Evolutionary conservation across 2,113 vertebrate species (phyloP).

Genomic region (Pseudorectes ferrugineus): DNA sequence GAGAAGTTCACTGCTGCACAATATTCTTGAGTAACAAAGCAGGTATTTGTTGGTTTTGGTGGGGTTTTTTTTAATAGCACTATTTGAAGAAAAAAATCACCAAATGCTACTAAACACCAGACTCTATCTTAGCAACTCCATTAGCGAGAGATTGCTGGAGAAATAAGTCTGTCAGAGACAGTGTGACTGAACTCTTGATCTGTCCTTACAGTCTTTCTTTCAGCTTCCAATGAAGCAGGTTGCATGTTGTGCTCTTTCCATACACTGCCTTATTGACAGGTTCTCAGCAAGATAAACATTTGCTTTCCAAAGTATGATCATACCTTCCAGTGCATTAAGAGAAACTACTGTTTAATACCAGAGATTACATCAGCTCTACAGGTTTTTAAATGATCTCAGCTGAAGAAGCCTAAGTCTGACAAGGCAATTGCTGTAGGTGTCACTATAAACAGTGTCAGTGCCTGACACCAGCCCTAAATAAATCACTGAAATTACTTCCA

Average conservation of each 20-base stretch:
- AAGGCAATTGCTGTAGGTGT: not conserved
- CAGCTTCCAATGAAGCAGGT: not conserved
- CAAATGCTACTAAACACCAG: not conserved
- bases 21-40: not conserved
- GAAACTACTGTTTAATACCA: not conserved
- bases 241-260: not conserved
- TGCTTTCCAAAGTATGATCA: not conserved
- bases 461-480: not conserved
- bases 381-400: not conserved
- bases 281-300: not conserved
- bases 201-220: not conserved
- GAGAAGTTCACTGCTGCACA: not conserved
- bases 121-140: not conserved
- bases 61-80: fast-evolving
- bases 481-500: not conserved
- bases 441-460: not conserved
- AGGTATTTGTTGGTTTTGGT: not conserved
- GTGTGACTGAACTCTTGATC: not conserved
- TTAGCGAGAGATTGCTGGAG: not conserved
- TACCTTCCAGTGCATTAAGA: not conserved
- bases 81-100: not conserved
- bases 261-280: not conserved
- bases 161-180: not conserved
- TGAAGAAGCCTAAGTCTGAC: not conserved
- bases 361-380: not conserved